A percentile compares a stretch with the other conserved stretches of the same genome.
Evolutionary conservation across 2,113 vertebrate species (phyloP).

Genomic region (Cisticola juncidis): DNA sequence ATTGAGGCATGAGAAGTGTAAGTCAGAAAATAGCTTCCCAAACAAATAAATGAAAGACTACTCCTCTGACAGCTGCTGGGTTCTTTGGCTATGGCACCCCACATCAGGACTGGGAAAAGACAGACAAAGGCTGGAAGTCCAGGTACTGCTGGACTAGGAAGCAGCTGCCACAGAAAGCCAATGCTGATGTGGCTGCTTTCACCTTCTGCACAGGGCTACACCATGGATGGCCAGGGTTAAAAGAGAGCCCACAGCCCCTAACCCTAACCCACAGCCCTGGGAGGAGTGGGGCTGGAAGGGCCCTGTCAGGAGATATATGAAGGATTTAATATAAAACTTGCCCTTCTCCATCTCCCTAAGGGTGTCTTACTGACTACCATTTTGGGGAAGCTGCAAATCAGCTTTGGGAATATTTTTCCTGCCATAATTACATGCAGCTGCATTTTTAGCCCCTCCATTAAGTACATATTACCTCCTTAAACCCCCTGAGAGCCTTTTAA

Average conservation of each 20-base stretch:
- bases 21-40: background rate
- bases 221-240: background rate
- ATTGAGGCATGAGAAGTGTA: fast-evolving
- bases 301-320: background rate
- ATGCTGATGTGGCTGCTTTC: background rate
- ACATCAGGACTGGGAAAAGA: background rate
- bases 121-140: background rate
- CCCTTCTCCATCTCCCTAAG: background rate
- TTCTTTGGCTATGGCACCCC: background rate
- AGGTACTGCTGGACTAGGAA: background rate
- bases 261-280: fast-evolving
- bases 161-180: background rate
- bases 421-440: background rate
- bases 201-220: background rate
- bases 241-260: background rate
- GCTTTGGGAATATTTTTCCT: background rate
- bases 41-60: background rate
- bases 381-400: background rate
- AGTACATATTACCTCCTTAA: background rate
- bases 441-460: background rate
- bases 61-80: background rate
- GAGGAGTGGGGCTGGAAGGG: background rate
- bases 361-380: background rate
- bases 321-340: background rate
- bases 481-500: background rate